Evolutionary conservation across 2,797 vertebrate genomes (phyloP), one percentile per base, ranked within the genome.

Genomic region (Pangasius krempfi): DNA sequence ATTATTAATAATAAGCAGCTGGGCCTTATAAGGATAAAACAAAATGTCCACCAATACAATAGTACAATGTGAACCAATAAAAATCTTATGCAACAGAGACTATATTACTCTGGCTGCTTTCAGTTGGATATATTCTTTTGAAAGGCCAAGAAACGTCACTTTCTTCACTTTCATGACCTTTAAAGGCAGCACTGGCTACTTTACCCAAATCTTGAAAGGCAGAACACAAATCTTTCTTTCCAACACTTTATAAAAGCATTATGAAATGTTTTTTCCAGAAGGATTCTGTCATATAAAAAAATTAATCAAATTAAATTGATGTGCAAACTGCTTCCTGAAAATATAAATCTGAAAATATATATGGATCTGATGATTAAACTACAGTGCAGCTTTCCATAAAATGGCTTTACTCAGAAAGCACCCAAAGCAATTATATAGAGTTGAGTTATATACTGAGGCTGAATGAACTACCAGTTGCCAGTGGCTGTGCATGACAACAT

Each of bases 311-410:
- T 73, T 18, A 91, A 90, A 93, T 92, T 89, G 87, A 84, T 90
- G 78, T 79, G 90, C 88, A 93, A 92, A 94, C 88, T 93, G 83
- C 88, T 86, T 90, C 87, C 64, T 83, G 73, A 92, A 89, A 81
- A 75, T 27, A 89, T 88, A 84, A 87, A 85, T 88, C 82, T 66
- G n/a, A 87, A 87, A 87, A 12, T 27, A 22, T 37, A 64, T 20
- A n/a, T 25, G 14, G 62, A 87, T 50, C 84, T 86, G 80, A 64
- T 86, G 37, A 88, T 85, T 78, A 90, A 91, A 85, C 75, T 75
- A 78, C 78, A 44, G 44, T 52, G 12, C 83, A 70, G 79, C 33
- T 47, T 33, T 33, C 75, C n/a, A 72, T 88, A 86, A 90, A 86
- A 85, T 60, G n/a, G 37, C 75, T 60, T 52, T 76, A 44, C 27